Evolutionary conservation across 2,113 vertebrate species (phyloP).

Genomic region (Mola mola): DNA sequence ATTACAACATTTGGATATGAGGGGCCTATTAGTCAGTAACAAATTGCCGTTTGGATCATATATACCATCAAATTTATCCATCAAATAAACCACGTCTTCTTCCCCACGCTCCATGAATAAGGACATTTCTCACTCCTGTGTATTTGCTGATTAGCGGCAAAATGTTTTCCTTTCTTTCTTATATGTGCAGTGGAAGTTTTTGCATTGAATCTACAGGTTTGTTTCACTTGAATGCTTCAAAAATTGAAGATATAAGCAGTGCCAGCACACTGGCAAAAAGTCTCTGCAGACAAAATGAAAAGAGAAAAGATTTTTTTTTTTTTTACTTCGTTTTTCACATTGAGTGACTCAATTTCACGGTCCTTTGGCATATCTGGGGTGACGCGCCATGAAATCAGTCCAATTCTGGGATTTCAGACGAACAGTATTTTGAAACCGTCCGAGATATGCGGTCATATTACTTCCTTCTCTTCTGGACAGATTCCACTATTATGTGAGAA

Average conservation of each 20-base stretch:
- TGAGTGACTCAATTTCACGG: constrained; percentile 87
- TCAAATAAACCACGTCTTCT: too few species aligned
- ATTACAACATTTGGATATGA: too few species aligned
- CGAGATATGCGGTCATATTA: constrained; percentile 83
- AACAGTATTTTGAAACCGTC: constrained; percentile 83
- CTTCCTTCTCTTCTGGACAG: constrained; percentile 74
- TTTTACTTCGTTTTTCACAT: constrained; percentile 72
- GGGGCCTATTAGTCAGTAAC: too few species aligned
- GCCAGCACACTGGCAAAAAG: constrained; percentile 45
- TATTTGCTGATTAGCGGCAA: constrained; percentile 50
- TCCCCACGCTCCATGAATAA: constrained; percentile 16
- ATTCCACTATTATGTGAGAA: constrained; percentile 77
- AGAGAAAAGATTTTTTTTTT: constrained; percentile 65
- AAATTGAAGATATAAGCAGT: constrained; percentile 58
- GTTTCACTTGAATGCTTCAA: constrained; percentile 62
- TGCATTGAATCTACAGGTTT: constrained; percentile 51
- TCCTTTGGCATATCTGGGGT: constrained; percentile 84
- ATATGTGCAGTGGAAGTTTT: constrained; percentile 49
- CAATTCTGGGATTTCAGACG: constrained; percentile 84
- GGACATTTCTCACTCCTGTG: constrained; percentile 32
- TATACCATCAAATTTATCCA: too few species aligned
- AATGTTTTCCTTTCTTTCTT: constrained; percentile 44
- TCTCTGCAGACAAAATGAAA: constrained; percentile 61
- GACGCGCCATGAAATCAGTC: constrained; percentile 85
- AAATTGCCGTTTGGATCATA: too few species aligned